phyloP scores from a whole-genome alignment of 2,113 vertebrate genomes.

The Zeus faber region DNA sequence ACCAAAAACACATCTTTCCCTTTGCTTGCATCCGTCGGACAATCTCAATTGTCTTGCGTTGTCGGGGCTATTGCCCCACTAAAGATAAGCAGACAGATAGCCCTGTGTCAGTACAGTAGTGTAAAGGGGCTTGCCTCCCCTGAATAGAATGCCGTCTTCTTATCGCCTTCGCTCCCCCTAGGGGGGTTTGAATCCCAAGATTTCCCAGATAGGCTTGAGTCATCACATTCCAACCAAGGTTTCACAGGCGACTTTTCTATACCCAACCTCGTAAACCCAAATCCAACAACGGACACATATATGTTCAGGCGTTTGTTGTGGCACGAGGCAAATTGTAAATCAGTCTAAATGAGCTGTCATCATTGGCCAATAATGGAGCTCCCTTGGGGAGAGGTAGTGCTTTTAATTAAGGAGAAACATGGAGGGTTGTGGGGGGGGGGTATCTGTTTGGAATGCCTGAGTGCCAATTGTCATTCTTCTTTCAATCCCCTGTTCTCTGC shows the following conservation, averaged over 20 bases:
- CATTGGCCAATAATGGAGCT: too few species aligned
- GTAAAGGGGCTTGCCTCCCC: slow-evolving; percentile 34
- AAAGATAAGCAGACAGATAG: slow-evolving; percentile 65
- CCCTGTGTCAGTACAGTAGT: slow-evolving; percentile 35
- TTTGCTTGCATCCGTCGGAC: slow-evolving; percentile 18
- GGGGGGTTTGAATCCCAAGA: too few species aligned
- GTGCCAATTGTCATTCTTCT: slow-evolving; percentile 74
- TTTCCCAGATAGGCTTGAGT: slow-evolving; percentile 33
- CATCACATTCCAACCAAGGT: slow-evolving; percentile 35
- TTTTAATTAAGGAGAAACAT: slow-evolving; percentile 37
- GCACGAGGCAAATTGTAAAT: too few species aligned
- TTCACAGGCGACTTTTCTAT: slow-evolving; percentile 11
- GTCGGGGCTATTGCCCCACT: slow-evolving; percentile 52
- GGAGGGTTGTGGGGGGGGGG: slow-evolving; percentile 19
- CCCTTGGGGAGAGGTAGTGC: too few species aligned
- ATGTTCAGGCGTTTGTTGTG: too few species aligned
- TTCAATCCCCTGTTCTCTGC: slow-evolving; percentile 55
- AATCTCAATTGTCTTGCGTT: slow-evolving; percentile 43
- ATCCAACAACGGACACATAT: too few species aligned
- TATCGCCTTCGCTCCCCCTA: slow-evolving; percentile 38
- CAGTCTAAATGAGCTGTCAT: too few species aligned
- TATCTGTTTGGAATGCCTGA: slow-evolving; percentile 47
- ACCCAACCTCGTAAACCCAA: too few species aligned
- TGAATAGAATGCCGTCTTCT: slow-evolving; percentile 32
- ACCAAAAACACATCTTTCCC: slow-evolving; percentile 4